Conservation (phyloP, 2,797 vertebrate species). For the Chromis chromis region DNA sequence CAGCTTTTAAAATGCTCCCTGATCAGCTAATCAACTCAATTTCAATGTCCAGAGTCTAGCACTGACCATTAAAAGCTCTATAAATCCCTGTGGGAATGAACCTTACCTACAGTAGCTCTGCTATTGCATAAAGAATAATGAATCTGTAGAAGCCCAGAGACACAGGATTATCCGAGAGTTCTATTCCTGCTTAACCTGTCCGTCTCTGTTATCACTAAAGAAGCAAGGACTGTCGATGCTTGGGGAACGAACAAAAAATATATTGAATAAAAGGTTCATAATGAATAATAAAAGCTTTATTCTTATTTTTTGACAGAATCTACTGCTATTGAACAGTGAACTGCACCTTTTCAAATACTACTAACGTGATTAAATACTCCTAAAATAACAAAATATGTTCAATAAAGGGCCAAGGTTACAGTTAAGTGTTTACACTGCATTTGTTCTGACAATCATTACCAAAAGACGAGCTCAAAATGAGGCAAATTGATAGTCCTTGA, state of each 20-base stretch:
- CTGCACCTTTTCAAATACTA: not conserved
- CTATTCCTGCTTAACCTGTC: not conserved
- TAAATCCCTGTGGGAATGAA: too few relatives aligned
- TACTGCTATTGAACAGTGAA: not conserved
- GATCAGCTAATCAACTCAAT: too few relatives aligned
- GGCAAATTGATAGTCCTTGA: not conserved
- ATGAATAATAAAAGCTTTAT: too few relatives aligned
- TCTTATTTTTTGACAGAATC: too few relatives aligned
- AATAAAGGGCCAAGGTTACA: not conserved
- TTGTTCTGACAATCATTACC: not conserved
- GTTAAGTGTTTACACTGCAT: conserved; percentile 7
- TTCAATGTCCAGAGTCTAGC: too few relatives aligned
- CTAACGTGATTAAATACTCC: not conserved
- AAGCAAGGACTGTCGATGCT: not conserved
- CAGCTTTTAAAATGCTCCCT: too few relatives aligned
- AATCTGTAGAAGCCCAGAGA: not conserved
- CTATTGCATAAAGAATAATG: not conserved
- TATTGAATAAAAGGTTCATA: too few relatives aligned
- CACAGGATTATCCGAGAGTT: not conserved
- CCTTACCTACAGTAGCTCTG: too few relatives aligned
- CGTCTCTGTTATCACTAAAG: not conserved
- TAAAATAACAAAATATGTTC: conserved; percentile 3
- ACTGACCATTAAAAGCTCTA: too few relatives aligned
- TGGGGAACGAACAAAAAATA: not conserved
- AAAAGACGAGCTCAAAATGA: not conserved